A percentile compares a stretch with the other conserved stretches of the same genome.
Evolutionary conservation across 2,888 invertebrate genomes (phyloP).

Genomic region (Strigamia transsilvanica): DNA sequence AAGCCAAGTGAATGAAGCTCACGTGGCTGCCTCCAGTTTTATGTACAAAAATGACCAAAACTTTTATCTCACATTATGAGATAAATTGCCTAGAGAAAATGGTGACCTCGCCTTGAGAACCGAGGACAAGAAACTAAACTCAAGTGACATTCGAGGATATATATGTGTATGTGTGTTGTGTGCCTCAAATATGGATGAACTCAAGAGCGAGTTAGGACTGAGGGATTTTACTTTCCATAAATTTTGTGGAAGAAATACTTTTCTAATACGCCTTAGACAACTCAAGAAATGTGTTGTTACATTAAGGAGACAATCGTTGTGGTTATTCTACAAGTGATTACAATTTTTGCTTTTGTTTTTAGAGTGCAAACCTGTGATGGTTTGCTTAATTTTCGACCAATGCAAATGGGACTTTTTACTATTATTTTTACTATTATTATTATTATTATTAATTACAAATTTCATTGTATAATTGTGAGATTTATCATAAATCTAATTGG

Average conservation of each 20-base stretch:
- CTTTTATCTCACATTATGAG: slow-evolving; percentile 28
- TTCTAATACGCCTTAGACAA: slow-evolving; percentile 45
- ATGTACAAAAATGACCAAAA: slow-evolving; percentile 48
- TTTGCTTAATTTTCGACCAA: slow-evolving; percentile 35
- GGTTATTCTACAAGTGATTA: slow-evolving; percentile 36
- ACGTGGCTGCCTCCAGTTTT: slow-evolving; percentile 41
- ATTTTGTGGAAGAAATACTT: slow-evolving; percentile 42
- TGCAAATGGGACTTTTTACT: slow-evolving; percentile 35
- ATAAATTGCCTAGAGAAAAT: slow-evolving; percentile 46
- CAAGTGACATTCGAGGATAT: slow-evolving; percentile 43
- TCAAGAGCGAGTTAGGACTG: slow-evolving; percentile 18
- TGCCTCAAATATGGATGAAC: slow-evolving; percentile 43
- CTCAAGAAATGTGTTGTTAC: slow-evolving; percentile 45
- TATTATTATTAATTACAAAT: neutral
- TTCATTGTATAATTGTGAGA: neutral
- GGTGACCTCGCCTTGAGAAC: slow-evolving; percentile 36
- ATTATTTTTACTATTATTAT: neutral
- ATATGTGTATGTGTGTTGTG: slow-evolving; percentile 49
- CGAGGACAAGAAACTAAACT: slow-evolving; percentile 40
- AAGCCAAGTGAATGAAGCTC: slow-evolving; percentile 47
- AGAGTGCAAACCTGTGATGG: neutral
- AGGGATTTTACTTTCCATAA: neutral
- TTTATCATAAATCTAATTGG: neutral
- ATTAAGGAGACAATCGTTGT: slow-evolving; percentile 49
- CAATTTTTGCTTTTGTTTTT: neutral